phyloP scores from a whole-genome alignment of 53 echinoderm and acorn worm species.

The Paracentrotus lividus region DNA sequence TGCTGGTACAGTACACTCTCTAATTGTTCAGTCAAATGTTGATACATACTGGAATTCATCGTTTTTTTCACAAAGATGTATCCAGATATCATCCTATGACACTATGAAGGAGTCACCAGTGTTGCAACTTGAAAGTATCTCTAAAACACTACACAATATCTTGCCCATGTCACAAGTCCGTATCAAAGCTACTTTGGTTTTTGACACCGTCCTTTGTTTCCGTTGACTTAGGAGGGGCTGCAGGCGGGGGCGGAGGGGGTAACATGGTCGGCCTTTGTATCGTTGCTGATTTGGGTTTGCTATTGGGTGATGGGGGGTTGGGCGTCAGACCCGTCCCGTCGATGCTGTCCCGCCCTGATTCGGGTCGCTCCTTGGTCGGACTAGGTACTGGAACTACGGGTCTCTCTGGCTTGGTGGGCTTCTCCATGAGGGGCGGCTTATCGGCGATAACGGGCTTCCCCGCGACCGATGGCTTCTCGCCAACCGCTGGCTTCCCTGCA shows the following conservation, averaged over 20 bases:
- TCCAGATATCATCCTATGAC: neutral
- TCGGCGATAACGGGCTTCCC: conserved; percentile 51
- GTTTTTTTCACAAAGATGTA: neutral
- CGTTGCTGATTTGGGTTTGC: conserved; percentile 49
- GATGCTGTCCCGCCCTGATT: conserved; percentile 56
- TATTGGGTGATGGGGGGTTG: conserved; percentile 54
- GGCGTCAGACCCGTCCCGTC: conserved; percentile 18
- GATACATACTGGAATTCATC: neutral
- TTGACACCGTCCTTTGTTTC: conserved; percentile 45
- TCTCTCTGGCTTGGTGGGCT: conserved; percentile 50
- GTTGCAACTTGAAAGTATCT: neutral
- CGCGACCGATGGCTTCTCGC: conserved; percentile 16
- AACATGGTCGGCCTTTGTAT: conserved; percentile 58
- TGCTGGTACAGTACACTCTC: neutral
- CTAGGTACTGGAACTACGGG: conserved; percentile 58
- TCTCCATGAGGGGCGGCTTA: neutral
- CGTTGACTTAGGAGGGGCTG: conserved; percentile 3
- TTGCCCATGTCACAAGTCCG: conserved; percentile 61
- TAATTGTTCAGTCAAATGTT: neutral
- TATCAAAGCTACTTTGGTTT: conserved; percentile 61
- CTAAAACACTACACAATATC: neutral
- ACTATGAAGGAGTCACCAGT: neutral
- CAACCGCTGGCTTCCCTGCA: conserved; percentile 36
- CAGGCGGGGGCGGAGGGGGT: conserved; percentile 62
- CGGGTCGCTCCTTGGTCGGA: conserved; percentile 65